These are phyloP conservation scores for Callionymus lyra DNA, from an alignment of 2,113 vertebrate genomes.

Conservation along the genomic window DNA sequence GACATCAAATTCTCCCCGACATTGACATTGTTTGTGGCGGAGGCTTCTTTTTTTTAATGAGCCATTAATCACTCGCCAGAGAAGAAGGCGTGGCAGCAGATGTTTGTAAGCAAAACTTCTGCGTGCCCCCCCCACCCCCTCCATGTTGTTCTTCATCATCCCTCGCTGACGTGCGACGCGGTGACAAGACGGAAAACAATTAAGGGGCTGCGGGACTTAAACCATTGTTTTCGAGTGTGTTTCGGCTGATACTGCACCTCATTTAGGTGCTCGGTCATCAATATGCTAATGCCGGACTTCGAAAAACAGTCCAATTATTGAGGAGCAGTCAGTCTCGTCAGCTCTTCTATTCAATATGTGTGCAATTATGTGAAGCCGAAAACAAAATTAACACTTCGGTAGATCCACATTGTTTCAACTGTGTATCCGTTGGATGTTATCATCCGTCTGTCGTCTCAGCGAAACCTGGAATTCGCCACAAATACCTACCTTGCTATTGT, in stretches of 20 bases:
- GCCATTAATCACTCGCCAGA: conserved; percentile 64
- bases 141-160: conserved; percentile 45
- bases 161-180: conserved; percentile 28
- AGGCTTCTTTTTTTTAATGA: conserved; percentile 58
- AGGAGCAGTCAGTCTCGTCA: conserved; percentile 38
- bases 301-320: conserved; percentile 54
- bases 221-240: not conserved
- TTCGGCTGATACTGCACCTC: conserved; percentile 9
- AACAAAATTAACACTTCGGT: conserved; percentile 52
- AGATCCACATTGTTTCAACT: conserved; percentile 8
- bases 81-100: conserved; percentile 55
- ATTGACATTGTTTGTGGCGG: conserved; percentile 56
- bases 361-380: conserved; percentile 35
- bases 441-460: not conserved
- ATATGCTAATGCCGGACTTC: conserved; percentile 41
- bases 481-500: no score
- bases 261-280: conserved; percentile 34
- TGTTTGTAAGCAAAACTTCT: conserved; percentile 63
- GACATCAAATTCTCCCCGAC: conserved; percentile 52
- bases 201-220: conserved; percentile 7
- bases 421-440: not conserved
- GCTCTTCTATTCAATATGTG: conserved; percentile 37
- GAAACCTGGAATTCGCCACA: no score
- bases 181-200: conserved; percentile 23
- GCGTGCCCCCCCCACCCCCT: conserved; percentile 29